Evolutionary conservation across 2,888 invertebrate genomes (phyloP).

Genomic region (Yponomeuta malinellus): DNA sequence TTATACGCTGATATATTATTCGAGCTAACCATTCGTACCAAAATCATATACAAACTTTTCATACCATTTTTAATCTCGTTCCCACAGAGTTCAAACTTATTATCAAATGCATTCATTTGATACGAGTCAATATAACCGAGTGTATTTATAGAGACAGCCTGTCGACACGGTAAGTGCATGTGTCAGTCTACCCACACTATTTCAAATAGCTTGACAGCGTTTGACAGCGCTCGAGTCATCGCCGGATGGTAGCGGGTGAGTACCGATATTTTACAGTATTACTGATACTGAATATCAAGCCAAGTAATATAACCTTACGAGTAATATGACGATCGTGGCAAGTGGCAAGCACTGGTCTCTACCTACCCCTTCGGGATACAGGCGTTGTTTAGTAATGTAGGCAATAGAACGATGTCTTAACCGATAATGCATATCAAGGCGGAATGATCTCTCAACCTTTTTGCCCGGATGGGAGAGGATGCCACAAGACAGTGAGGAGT

Average conservation of each 20-base stretch:
- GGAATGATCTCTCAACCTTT: too few relatives aligned
- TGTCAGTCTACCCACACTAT: constrained; percentile 18
- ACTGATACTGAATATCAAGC: too few relatives aligned
- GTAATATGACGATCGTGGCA: too few relatives aligned
- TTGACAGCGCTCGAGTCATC: neutral
- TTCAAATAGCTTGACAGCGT: neutral
- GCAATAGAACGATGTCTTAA: too few relatives aligned
- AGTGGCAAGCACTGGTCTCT: too few relatives aligned
- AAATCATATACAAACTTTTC: neutral
- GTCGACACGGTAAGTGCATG: constrained; percentile 19
- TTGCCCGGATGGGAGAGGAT: too few relatives aligned
- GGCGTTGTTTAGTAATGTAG: too few relatives aligned
- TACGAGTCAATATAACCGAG: constrained; percentile 10
- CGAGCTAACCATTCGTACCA: neutral
- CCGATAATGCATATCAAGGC: too few relatives aligned
- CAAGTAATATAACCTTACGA: too few relatives aligned
- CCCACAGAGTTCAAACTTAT: constrained; percentile 17
- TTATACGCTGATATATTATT: too few relatives aligned
- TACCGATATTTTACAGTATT: neutral
- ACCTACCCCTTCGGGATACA: too few relatives aligned
- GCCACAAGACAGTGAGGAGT: too few relatives aligned
- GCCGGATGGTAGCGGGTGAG: neutral
- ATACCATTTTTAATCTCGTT: neutral
- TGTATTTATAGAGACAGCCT: constrained; percentile 17
- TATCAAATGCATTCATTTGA: neutral